Evolutionary conservation across 1,140 invertebrate genomes (phyloP).

Genomic region (Caenorhabditis brenneri): DNA sequence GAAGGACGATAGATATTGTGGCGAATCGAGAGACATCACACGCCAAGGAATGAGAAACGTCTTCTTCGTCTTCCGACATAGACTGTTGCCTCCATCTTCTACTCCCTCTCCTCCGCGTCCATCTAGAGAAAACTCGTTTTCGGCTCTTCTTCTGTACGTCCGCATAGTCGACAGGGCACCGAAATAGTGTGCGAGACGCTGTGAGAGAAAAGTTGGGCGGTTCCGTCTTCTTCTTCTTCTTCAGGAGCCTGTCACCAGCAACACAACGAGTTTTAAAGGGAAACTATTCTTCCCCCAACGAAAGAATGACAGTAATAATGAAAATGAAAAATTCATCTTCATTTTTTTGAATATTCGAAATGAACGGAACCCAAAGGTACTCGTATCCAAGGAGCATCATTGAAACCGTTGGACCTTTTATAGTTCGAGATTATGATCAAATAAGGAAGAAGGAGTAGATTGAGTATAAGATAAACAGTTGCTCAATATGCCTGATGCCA

Average conservation of each 20-base stretch:
- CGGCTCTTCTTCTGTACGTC: slow-evolving; percentile 40
- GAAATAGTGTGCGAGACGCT: slow-evolving; percentile 31
- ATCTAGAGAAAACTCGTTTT: slow-evolving; percentile 40
- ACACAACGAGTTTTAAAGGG: slow-evolving; percentile 37
- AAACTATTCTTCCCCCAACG: slow-evolving; percentile 13
- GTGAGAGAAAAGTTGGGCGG: slow-evolving; percentile 27
- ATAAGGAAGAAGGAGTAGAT: no score
- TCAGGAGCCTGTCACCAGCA: not conserved
- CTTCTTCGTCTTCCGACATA: slow-evolving; percentile 38
- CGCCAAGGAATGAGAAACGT: slow-evolving; percentile 39
- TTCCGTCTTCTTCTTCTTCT: not conserved
- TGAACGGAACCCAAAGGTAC: no score
- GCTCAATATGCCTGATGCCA: no score
- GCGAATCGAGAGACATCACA: not conserved
- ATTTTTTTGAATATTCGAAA: no score
- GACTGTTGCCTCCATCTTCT: not conserved
- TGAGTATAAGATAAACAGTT: no score
- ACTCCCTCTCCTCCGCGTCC: not conserved
- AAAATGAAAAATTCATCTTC: no score
- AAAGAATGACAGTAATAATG: not conserved
- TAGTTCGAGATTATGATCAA: no score
- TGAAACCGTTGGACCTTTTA: no score
- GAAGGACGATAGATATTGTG: slow-evolving; percentile 24
- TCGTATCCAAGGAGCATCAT: no score
- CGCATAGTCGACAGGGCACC: not conserved